Conservation (phyloP, 2,113 vertebrate species). For the Diadophis punctatus region DNA sequence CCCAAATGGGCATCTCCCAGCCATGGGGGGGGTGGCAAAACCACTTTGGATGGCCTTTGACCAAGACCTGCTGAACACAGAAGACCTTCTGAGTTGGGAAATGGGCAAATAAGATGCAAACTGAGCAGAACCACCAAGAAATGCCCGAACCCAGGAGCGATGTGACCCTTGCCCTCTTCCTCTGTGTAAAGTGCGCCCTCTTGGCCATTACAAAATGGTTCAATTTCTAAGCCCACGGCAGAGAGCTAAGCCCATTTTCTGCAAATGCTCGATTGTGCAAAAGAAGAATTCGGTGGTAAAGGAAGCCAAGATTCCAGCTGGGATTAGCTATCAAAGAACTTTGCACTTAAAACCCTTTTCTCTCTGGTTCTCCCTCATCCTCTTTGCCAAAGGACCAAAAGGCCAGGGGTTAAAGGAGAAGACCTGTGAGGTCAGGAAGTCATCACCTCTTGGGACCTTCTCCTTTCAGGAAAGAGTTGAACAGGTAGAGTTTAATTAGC, state of each 20-base stretch:
- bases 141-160: background rate
- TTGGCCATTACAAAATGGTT: background rate
- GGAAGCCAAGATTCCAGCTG: slow-evolving; percentile 8
- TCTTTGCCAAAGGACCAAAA: slow-evolving; percentile 31
- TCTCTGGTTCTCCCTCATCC: background rate
- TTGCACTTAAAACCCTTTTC: slow-evolving; percentile 51
- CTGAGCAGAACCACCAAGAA: background rate
- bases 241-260: background rate
- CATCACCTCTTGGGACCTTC: background rate
- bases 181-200: background rate
- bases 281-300: background rate
- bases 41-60: background rate
- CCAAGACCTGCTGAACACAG: background rate
- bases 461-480: background rate
- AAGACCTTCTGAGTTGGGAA: background rate
- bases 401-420: slow-evolving; percentile 44
- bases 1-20: background rate
- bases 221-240: background rate
- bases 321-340: slow-evolving; percentile 57
- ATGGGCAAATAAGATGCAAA: background rate
- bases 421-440: slow-evolving; percentile 12
- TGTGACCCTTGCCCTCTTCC: background rate
- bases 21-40: background rate
- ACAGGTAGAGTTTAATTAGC: slow-evolving; percentile 31
- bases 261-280: background rate